Evolutionary conservation across 2,113 vertebrate genomes (phyloP), one percentile per base, ranked within the genome.

Genomic region (Peromyscus polionotus): DNA sequence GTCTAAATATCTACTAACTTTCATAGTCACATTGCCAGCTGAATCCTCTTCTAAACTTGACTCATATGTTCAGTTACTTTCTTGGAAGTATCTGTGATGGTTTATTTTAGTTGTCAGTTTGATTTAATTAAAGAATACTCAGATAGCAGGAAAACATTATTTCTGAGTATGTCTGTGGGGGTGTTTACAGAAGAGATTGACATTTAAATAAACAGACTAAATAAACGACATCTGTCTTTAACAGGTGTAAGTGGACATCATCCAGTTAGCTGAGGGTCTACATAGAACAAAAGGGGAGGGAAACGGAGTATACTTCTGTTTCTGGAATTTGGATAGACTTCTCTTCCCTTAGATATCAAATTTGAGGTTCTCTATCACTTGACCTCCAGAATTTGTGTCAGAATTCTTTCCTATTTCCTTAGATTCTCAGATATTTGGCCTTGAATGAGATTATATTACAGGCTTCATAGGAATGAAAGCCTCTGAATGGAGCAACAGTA

Each of bases 81-180:
- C 57, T 83, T 93, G 76, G 68, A 67, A 77, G 36, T 75, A 81
- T 31, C 48, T 72, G 48, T 24, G 51, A 45, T 92, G 12, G 36
- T 83, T 83, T 72, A 59, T 45, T 83, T 83, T 59, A 57, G n/a
- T 83, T 92, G n/a, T 92, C 63, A 91, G 76, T 19, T 42, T 84
- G n/a, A 72, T 68, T 83, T 51, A 80, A 59, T 33, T 72, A 84
- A 72, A 72, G 51, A 36, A 45, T 84, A 42, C 63, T 68, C 48
- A 42, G 51, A 45, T 24, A 72, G 51, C 12, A 86, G 84, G 39
- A 86, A 86, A 67, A 36, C 84, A 86, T 68, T 33, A 42, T 83
- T 83, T 92, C 48, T 36, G 65, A 22, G 65, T 57, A 57, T 33
- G 65, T 83, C 67, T 72, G 79, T 59, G 11, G 59, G 67, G 51